Percentiles rank a stretch among this genome's conserved stretches.
These are phyloP conservation scores for Teleopsis dalmanni DNA, from an alignment of 1,140 invertebrate genomes.

Conservation along the genomic window DNA sequence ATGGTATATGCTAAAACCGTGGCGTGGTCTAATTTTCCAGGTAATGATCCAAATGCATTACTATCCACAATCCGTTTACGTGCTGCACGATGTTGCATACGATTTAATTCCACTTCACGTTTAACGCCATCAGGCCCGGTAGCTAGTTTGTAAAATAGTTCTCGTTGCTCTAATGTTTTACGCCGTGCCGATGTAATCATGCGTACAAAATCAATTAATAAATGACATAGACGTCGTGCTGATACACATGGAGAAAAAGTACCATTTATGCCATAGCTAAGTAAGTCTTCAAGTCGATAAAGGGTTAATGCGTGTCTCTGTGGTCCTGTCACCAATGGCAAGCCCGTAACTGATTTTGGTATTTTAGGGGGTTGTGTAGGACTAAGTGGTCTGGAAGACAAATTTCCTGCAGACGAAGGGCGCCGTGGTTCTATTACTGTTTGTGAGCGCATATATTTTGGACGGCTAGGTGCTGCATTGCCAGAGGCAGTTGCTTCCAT, in stretches of 20 bases:
- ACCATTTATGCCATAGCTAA: conserved; percentile 64
- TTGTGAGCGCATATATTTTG: conserved; percentile 47
- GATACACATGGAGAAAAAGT: conserved; percentile 48
- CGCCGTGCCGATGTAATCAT: conserved; percentile 71
- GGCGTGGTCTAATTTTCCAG: conserved; percentile 90
- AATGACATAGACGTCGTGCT: conserved; percentile 62
- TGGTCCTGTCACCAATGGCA: conserved; percentile 70
- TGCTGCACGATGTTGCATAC: conserved; percentile 50
- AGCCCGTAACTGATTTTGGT: conserved; percentile 46
- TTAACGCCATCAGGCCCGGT: conserved; percentile 58
- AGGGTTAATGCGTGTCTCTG: conserved; percentile 74
- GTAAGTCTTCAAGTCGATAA: conserved; percentile 72
- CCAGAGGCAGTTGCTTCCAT: conserved; percentile 4
- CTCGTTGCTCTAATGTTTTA: conserved; percentile 70
- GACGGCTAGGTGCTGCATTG: conserved; percentile 22
- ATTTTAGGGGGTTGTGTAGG: conserved; percentile 24
- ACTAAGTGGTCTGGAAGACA: conserved; percentile 11
- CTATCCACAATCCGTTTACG: conserved; percentile 39
- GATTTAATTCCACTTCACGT: conserved; percentile 60
- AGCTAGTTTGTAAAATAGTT: conserved; percentile 63
- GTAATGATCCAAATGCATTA: conserved; percentile 53
- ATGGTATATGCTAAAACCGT: conserved; percentile 77
- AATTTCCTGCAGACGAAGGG: conserved; percentile 35
- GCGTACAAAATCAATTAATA: conserved; percentile 70
- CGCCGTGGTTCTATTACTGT: conserved; percentile 47